Percentiles rank a stretch among this genome's conserved stretches.
Conservation (phyloP, 2,888 invertebrate genomes). For the Ochropacha duplaris region DNA sequence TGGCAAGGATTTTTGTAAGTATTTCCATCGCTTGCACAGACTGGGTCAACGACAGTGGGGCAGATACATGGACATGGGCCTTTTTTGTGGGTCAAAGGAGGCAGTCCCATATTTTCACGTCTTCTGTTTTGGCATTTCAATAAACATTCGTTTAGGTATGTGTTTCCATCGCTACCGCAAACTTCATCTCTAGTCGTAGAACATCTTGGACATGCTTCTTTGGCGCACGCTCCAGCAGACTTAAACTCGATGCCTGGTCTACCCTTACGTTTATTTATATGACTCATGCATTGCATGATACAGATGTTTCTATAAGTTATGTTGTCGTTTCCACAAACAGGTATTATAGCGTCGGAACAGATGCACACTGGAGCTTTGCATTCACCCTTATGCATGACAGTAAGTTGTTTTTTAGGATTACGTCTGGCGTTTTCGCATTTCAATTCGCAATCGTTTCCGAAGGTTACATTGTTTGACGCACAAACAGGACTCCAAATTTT, state of each 20-base stretch:
- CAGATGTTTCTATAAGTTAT: slow-evolving; percentile 48
- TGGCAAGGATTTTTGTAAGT: slow-evolving; percentile 22
- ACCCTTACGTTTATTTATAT: too few species aligned
- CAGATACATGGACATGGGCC: slow-evolving; percentile 39
- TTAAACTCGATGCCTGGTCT: slow-evolving; percentile 18
- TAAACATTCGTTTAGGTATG: slow-evolving; percentile 38
- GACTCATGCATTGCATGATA: slow-evolving; percentile 36
- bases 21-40: slow-evolving; percentile 24
- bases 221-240: slow-evolving; percentile 28
- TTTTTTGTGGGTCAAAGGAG: slow-evolving; percentile 16
- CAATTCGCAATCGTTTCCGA: neutral
- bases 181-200: slow-evolving; percentile 17
- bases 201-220: slow-evolving; percentile 22
- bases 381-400: neutral
- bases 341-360: slow-evolving; percentile 23
- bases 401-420: neutral
- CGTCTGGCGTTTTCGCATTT: neutral
- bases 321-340: slow-evolving; percentile 46
- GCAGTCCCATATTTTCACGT: slow-evolving; percentile 5
- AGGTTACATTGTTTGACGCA: neutral
- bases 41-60: slow-evolving; percentile 18
- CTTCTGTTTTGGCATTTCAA: slow-evolving; percentile 34
- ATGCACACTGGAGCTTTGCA: slow-evolving; percentile 12
- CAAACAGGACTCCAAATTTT: neutral
- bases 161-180: slow-evolving; percentile 39